phyloP scores from a whole-genome alignment of 2,888 invertebrate genomes.

The Serripes groenlandicus region DNA sequence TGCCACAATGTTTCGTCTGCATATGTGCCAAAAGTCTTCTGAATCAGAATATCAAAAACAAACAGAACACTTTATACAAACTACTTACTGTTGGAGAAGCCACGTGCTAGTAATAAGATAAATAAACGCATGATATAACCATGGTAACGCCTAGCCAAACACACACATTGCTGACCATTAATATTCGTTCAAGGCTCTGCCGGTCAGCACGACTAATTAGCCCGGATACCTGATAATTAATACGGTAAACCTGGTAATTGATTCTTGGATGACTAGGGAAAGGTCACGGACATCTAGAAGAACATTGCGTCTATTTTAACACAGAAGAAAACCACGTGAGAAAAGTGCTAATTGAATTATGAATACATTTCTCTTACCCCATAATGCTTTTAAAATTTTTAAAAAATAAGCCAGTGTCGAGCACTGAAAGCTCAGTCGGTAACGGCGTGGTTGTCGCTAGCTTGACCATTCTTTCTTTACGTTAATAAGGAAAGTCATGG shows the following conservation, averaged over 20 bases:
- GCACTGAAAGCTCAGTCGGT: too few relatives aligned
- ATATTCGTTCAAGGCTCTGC: not conserved
- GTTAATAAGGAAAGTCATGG: too few relatives aligned
- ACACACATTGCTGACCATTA: not conserved
- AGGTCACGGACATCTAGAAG: too few relatives aligned
- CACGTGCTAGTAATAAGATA: conserved; percentile 1
- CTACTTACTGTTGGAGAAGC: not conserved
- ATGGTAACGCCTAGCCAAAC: conserved; percentile 6
- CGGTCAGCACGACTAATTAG: conserved; percentile 5
- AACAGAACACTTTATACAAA: not conserved
- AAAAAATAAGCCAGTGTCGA: too few relatives aligned
- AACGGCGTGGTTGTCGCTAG: too few relatives aligned
- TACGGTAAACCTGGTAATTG: conserved; percentile 13
- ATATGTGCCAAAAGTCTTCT: not conserved
- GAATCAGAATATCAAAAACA: not conserved
- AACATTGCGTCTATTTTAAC: too few relatives aligned
- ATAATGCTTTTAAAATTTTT: too few relatives aligned
- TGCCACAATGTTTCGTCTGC: conserved; percentile 1
- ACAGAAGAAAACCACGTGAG: too few relatives aligned
- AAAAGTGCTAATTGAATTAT: too few relatives aligned
- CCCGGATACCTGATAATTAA: conserved; percentile 2
- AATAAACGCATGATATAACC: conserved; percentile 3
- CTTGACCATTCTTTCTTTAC: too few relatives aligned
- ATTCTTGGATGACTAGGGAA: not conserved
- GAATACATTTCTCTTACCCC: too few relatives aligned